A percentile compares a stretch with the other conserved stretches of the same genome.
Conservation (phyloP, 1,140 invertebrate genomes). For the Drosophila pallidifrons region DNA sequence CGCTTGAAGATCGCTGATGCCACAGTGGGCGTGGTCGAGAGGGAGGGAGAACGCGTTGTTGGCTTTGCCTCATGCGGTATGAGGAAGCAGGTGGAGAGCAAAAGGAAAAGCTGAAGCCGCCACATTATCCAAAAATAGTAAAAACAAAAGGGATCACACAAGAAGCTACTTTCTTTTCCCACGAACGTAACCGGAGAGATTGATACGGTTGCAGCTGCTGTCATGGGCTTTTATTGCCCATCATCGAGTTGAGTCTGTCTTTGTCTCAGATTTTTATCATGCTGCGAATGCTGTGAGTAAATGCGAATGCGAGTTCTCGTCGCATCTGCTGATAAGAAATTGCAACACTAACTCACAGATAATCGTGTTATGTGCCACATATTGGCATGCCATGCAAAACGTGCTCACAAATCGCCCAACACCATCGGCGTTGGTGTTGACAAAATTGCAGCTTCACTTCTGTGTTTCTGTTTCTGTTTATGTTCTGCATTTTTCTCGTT, state of each 20-base stretch:
- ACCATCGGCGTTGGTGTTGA: slow-evolving; percentile 18
- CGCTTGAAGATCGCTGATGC: background rate
- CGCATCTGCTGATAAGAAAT: slow-evolving; percentile 36
- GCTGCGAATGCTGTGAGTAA: slow-evolving; percentile 22
- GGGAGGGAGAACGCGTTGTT: slow-evolving; percentile 9
- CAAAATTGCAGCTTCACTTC: background rate
- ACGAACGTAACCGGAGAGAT: slow-evolving; percentile 31
- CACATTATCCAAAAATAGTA: slow-evolving; percentile 48
- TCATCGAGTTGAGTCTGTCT: background rate
- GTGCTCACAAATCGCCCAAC: slow-evolving; percentile 40
- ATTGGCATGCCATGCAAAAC: slow-evolving; percentile 44
- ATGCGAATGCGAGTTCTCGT: slow-evolving; percentile 25
- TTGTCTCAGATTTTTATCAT: slow-evolving; percentile 37
- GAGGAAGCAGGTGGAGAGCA: slow-evolving; percentile 69
- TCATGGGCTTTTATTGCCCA: slow-evolving; percentile 39
- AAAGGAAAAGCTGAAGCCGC: slow-evolving; percentile 69
- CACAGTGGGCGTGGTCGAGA: slow-evolving; percentile 7
- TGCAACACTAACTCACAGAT: slow-evolving; percentile 12
- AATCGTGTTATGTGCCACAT: slow-evolving; percentile 21
- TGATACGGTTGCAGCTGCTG: slow-evolving; percentile 20
- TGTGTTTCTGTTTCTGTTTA: slow-evolving; percentile 13
- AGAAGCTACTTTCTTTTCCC: background rate
- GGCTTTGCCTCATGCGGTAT: slow-evolving; percentile 69
- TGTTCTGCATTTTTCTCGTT: background rate
- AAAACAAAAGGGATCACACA: no score